Conservation (phyloP, 2,113 vertebrate genomes). For the Amphilophus citrinellus region DNA sequence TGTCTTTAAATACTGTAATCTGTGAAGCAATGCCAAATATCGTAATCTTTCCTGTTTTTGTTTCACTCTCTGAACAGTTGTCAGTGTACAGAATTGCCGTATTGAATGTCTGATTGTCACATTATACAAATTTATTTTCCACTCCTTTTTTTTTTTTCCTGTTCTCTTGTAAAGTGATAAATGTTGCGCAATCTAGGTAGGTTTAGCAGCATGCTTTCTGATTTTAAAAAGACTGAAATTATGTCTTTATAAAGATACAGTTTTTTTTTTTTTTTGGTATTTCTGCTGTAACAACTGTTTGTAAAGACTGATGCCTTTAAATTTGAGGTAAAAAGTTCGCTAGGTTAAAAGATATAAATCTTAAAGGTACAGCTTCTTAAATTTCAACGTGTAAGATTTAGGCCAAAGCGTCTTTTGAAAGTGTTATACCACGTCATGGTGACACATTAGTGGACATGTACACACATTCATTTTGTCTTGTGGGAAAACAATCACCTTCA, state of each 20-base stretch:
- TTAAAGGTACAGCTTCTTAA: conserved; percentile 33
- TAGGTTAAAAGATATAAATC: neutral
- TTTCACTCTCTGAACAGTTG: conserved; percentile 1
- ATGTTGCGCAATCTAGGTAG: conserved; percentile 7
- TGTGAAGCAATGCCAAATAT: conserved; percentile 59
- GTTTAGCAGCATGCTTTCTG: conserved; percentile 26
- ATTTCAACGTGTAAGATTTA: conserved; percentile 26
- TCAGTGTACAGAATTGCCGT: conserved; percentile 39
- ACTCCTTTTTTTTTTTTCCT: conserved; percentile 9
- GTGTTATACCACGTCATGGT: conserved; percentile 13
- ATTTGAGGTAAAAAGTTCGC: neutral
- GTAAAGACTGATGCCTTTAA: neutral
- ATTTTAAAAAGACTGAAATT: conserved; percentile 16
- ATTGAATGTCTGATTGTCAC: conserved; percentile 63
- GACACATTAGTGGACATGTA: neutral
- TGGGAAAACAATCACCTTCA: conserved; percentile 35
- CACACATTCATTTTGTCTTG: conserved; percentile 22
- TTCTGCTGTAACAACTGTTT: conserved; percentile 2
- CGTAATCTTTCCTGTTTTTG: conserved; percentile 20
- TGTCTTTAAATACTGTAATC: conserved; percentile 37
- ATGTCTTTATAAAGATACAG: conserved; percentile 19
- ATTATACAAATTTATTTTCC: conserved; percentile 47
- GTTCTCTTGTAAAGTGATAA: conserved; percentile 26
- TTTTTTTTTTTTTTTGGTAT: conserved; percentile 3
- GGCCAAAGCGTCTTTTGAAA: conserved; percentile 31